phyloP scores from a whole-genome alignment of 2,797 vertebrate species.

The Allobates femoralis region DNA sequence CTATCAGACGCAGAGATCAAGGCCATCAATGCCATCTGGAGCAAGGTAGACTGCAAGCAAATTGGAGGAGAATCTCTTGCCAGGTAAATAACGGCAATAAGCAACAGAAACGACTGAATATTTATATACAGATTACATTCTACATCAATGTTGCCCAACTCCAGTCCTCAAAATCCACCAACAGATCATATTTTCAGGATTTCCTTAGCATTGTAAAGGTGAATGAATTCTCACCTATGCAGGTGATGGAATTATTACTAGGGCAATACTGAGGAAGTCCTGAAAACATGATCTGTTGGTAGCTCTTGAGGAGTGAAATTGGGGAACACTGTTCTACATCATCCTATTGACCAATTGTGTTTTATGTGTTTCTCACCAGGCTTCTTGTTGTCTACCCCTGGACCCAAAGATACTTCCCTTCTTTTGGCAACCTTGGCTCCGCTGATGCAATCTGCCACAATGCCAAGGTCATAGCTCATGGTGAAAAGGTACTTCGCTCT shows the following conservation, averaged over 20 bases:
- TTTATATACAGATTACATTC: neutral
- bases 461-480: constrained; percentile 77
- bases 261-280: too few species aligned
- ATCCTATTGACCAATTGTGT: neutral
- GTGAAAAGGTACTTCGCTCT: constrained; percentile 81
- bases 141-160: too few species aligned
- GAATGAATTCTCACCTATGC: too few species aligned
- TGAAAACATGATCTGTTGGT: too few species aligned
- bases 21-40: constrained; percentile 71
- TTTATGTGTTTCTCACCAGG: constrained; percentile 68
- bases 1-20: constrained; percentile 76
- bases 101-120: neutral
- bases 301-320: too few species aligned
- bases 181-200: too few species aligned
- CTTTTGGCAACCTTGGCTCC: constrained; percentile 83
- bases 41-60: constrained; percentile 70
- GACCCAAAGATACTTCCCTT: constrained; percentile 86
- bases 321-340: too few species aligned
- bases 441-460: constrained; percentile 78
- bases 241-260: too few species aligned
- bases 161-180: too few species aligned
- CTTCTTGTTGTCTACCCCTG: constrained; percentile 87
- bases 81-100: constrained; percentile 68
- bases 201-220: too few species aligned
- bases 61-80: constrained; percentile 72